Evolutionary conservation across 2,888 invertebrate species (phyloP), one percentile per base, ranked within the genome.

Genomic region (Pegoplata infirma): DNA sequence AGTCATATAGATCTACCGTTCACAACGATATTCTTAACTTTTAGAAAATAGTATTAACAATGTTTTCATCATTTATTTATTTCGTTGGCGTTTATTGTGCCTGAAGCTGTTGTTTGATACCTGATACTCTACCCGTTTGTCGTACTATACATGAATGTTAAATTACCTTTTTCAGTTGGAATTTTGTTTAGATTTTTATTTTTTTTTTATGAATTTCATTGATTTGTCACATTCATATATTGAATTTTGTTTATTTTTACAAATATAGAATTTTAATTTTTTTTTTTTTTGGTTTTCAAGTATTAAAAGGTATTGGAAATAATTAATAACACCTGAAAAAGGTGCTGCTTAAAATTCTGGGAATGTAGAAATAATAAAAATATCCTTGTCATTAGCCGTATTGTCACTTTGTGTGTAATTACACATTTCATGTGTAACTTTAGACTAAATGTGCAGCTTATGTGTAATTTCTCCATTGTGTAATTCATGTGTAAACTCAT

Each of bases 251-350:
- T 23, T 53, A 53, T 46, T 66, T 66, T 61, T 53, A 75, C 56
- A 67, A 75, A 71, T 71, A 28, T 66, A 66, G 74, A 78, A 78
- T 75, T 79, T 75, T 25, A 75, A 71, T 79, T 74, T 36, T n/a
- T n/a, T n/a, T 44, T 28, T 25, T 44, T 55, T 25, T 40, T 68
- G 16, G 25, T 44, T 47, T 47, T 49, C n/a, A 3, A 8, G 12
- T 40, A 5, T 17, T n/a, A n/a, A n/a, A n/a, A 53, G 53, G 64
- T 36, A 47, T 28, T 12, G 40, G n/a, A 58, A 76, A 58, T 69
- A 49, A 25, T 8, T 58, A 59, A 21, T 44, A 49, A 63, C 63
- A 56, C 63, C 67, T 63, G 68, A 55, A n/a, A n/a, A 68, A 56
- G 58, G 46, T 55, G 10, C 36, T 25, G 61, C 49, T 68, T 63